Evolutionary conservation across 2,797 vertebrate genomes (phyloP), one percentile per base, ranked within the genome.

Genomic region (Spea hammondii): DNA sequence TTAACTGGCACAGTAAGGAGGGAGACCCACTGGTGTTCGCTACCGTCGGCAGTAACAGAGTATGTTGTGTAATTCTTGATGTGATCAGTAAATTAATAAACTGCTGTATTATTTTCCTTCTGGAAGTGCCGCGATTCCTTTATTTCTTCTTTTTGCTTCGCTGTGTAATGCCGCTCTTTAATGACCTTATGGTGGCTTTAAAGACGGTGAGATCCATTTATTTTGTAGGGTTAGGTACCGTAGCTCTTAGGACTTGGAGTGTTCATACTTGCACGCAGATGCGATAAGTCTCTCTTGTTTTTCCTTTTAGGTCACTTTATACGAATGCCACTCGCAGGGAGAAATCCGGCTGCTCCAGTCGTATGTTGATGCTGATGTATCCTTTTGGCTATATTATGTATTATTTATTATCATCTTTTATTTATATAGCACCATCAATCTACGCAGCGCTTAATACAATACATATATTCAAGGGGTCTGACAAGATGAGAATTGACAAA

Each of bases 1-100:
- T 99, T 85, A 99, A 99, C 88, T 99, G 98, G 98, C 95, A 99
- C 89, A 99, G 96, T 87, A 99, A 98, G 87, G 97, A 99, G 90
- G 98, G 98, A 8, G 98, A 99, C 88, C 97, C 98, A 0, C 90
- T 99, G 67, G 98, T 99, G 85, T 99, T 99, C 77, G 97, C 98
- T 70, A 99, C 98, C 7, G 97, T 99, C 0, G 98, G 98, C 78
- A 99, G 98, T 85, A 99, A 99, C 91, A 91, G 98, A 89, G 98
- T 99, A 83, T 93, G 93, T 88, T 5, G 9, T 46, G 11, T 53
- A 53, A 53, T 53, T 7, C 51, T 5, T 3, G 7, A 53, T 53
- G 11, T 53, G 11, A 11, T 53, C 7, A 53, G 11, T 53, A 53
- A 53, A 8, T 53, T 5, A 3, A 53, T 53, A 53, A 7, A 7